Evolutionary conservation across 92 coral and sea anemone species (phyloP), one percentile per base, ranked within the genome.

Genomic region (Siderastrea radians): DNA sequence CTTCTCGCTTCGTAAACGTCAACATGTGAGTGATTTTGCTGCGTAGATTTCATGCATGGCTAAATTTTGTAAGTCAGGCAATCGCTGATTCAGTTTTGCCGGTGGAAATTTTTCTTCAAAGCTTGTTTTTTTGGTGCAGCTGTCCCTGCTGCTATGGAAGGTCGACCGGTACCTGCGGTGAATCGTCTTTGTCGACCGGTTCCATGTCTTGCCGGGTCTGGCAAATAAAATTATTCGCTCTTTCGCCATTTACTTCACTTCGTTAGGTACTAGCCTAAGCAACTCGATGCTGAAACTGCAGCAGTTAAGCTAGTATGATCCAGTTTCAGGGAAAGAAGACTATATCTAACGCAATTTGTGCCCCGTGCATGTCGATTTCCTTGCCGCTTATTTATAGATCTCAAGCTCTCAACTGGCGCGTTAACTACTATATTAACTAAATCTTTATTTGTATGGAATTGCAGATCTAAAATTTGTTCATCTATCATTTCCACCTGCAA

Each of bases 1-100:
- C 88, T 96, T 96, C 68, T 68, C 99, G 19, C 93, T 96, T 64
- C 95, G 99, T 46, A 93, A 89, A 72, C 99, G 99, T 38, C 98
- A 93, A 52, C 90, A 95, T 87, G 99, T 96, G 87, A 90, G 98
- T 73, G n/a, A 3, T 45, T 17, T 9, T 13, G 48, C 48, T 9
- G 0, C 7, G 4, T 11, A 52, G 44, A 8, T 74, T 52, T 17
- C 53, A 52, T 44, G 54, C 67, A 10, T 26, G 58, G 19, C 11
- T 70, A 48, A 5, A 47, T 57, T 62, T 8, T 52, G 63, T 73
- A 6, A 2, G 5, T 53, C 13, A 43, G 58, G 3, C 57, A n/a
- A 16, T 54, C 46, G 54, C 5, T 16, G 52, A 53, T 81, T 52
- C 61, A 7, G 50, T 80, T 13, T 50, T 67, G 9, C 12, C 44